Evolutionary conservation across 2,113 vertebrate genomes (phyloP), one percentile per base, ranked within the genome.

Genomic region (Heloderma charlesbogerti): DNA sequence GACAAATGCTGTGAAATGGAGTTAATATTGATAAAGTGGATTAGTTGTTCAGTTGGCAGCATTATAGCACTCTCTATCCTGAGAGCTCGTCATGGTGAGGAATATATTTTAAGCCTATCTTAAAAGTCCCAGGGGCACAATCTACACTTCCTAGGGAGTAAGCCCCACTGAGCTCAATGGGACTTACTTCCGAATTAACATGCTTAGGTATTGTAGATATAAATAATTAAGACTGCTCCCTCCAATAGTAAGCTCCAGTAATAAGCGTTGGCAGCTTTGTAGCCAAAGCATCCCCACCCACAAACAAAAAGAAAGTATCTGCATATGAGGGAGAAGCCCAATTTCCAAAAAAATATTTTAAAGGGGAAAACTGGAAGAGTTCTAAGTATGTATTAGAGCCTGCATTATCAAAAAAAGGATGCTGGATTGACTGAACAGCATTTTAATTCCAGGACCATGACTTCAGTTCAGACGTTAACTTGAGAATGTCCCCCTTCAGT

Each of bases 401-500:
- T 83, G 31, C 34, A 18, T 63, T 54, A 25, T n/a, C 34, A 83
- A 15, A 45, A 20, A 51, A 40, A 85, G 27, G 60, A 37, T 63
- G 54, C 34, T 63, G 81, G 51, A 37, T 31, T 85, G 60, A 86
- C 54, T 25, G 2, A 45, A 86, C 31, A 72, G 18, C 45, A 37
- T 72, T 86, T 86, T 86, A 86, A 86, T 86, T 71, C 84, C 66
- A 71, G 45, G 31, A 29, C 67, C 67, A 72, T 54, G 37, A 20
- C 84, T 74, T 74, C 67, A 86, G 43, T 54, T 51, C 67, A 25
- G 84, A n/a, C 31, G 9, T 54, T 74, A 86, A 86, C 48, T 22
- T 54, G 27, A 54, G 31, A 86, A 71, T 86, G 54, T 51, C 20
- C 74, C 84, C 84, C 67, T 86, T 86, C 54, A 81, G 88, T 48